Evolutionary conservation across 2,888 invertebrate species (phyloP), one percentile per base, ranked within the genome.

Genomic region (Melanargia galathea): DNA sequence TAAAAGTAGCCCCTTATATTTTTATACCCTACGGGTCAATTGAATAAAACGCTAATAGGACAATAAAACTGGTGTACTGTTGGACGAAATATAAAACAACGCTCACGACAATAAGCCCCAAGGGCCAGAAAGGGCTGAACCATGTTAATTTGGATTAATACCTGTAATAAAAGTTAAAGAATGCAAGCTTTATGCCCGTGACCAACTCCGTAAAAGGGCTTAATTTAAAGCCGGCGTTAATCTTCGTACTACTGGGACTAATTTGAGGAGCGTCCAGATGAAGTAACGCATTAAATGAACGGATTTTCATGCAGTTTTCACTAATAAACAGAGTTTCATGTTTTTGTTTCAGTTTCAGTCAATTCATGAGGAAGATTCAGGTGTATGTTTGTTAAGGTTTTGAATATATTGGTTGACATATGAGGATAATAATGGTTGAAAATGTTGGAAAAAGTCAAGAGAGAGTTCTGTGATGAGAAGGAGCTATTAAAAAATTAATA

Each of bases 101-200:
- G 58, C 35, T 64, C 62, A 65, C 54, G 58, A 62, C 58, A 65
- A 65, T 65, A 58, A 59, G 38, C 58, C 64, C 57, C 62, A 11
- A 46, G 64, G 64, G 62, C 33, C 57, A 20, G 54, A 13, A 54
- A 60, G 45, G 45, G 46, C 62, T 52, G 46, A 58, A 58, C 54
- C 54, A 40, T 40, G 62, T 65, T 65, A 62, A 65, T 65, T 65
- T 46, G 62, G 30, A 46, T 18, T 62, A 58, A 49, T 58, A 52
- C 52, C 30, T 33, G 46, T 48, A 62, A 62, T 57, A 55, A 62
- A 58, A 58, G 62, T 40, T 62, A 22, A 58, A 48, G 35, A 58
- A 49, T 46, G 18, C 33, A 45, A 43, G 40, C 18, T 46, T 8
- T 38, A 54, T 26, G 26, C 52, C 18, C 22, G 7, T 16, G 30